A percentile compares a stretch with the other conserved stretches of the same genome.
Conservation (phyloP, 2,888 invertebrate species). For the Eupithecia dodoneata region DNA sequence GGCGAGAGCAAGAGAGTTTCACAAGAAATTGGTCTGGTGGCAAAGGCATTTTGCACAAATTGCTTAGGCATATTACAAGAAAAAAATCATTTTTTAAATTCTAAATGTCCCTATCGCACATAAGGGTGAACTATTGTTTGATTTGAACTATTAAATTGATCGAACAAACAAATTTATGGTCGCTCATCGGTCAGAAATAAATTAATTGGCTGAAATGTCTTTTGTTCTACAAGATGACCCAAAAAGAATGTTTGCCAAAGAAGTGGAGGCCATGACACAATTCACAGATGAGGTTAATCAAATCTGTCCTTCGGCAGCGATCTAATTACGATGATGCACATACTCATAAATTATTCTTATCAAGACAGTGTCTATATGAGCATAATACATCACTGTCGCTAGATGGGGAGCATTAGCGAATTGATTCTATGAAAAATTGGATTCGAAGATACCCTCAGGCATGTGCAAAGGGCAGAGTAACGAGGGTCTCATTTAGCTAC, state of each 20-base stretch:
- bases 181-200: neutral
- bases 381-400: constrained; percentile 77
- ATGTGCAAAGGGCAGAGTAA: constrained; percentile 32
- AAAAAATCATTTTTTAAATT: neutral
- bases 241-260: constrained; percentile 36
- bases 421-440: constrained; percentile 57
- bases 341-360: constrained; percentile 79
- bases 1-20: neutral
- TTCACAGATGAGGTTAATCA: constrained; percentile 51
- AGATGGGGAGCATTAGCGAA: constrained; percentile 62
- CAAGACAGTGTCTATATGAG: constrained; percentile 74
- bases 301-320: constrained; percentile 56
- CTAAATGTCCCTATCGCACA: neutral
- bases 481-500: constrained; percentile 38
- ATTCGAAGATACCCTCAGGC: constrained; percentile 40
- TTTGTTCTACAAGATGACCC: constrained; percentile 26
- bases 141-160: neutral
- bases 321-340: constrained; percentile 65
- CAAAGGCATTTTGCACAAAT: neutral
- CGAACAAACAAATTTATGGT: neutral
- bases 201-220: neutral
- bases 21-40: neutral
- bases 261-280: constrained; percentile 57
- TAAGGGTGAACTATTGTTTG: neutral
- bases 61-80: neutral